Conservation (phyloP, 2,797 vertebrate species). For the Champsocephalus esox region DNA sequence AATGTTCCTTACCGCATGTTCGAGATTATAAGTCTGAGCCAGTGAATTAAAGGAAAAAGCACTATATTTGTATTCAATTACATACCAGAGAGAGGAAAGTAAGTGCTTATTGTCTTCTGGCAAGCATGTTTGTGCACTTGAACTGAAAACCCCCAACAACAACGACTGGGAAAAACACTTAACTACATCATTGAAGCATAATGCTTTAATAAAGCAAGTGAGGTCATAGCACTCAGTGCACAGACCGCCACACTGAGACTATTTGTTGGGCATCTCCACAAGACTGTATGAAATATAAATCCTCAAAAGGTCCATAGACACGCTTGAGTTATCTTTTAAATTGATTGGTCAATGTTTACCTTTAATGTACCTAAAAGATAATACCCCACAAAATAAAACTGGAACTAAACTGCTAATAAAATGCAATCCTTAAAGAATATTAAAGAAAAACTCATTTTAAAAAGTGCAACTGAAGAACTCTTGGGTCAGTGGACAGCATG, state of each 20-base stretch:
- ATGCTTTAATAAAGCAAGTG: conserved; percentile 37
- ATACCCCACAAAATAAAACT: conserved; percentile 5
- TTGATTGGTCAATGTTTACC: neutral
- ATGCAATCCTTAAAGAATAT: conserved; percentile 24
- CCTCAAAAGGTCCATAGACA: neutral
- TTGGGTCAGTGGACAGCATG: conserved; percentile 1
- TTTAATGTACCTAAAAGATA: neutral
- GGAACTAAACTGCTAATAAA: conserved; percentile 29
- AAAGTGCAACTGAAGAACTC: conserved; percentile 9
- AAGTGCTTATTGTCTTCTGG: conserved; percentile 50
- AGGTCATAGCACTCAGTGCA: conserved; percentile 32
- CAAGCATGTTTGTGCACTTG: conserved; percentile 31
- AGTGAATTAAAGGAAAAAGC: conserved; percentile 43
- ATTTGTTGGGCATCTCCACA: conserved; percentile 10
- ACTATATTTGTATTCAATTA: conserved; percentile 40
- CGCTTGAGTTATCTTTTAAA: neutral
- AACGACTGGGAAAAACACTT: conserved; percentile 26
- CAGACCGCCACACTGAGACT: neutral
- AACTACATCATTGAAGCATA: conserved; percentile 22
- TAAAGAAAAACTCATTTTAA: conserved; percentile 20
- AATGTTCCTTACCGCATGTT: conserved; percentile 17
- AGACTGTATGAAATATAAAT: conserved; percentile 4
- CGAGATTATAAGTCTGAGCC: conserved; percentile 24
- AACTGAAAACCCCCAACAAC: conserved; percentile 29
- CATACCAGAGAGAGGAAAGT: conserved; percentile 39